phyloP scores from a whole-genome alignment of 2,888 invertebrate species.

The Gryllus longicercus region DNA sequence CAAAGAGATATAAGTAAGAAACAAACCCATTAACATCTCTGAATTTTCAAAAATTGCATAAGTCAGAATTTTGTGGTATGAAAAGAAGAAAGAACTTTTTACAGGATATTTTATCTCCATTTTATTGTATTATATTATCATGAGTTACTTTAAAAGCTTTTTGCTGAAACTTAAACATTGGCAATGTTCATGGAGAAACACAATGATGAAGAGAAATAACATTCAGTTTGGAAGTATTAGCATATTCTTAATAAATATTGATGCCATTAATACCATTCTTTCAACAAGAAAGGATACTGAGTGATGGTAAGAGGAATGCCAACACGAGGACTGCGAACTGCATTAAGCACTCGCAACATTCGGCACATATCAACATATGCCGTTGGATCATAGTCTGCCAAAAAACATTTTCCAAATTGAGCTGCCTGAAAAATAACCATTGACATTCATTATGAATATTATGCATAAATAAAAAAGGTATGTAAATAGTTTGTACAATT shows the following conservation, averaged over 20 bases:
- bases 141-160: too few species aligned
- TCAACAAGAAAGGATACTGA: conserved; percentile 68
- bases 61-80: too few species aligned
- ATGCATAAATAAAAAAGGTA: not conserved
- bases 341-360: conserved; percentile 83
- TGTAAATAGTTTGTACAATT: too few species aligned
- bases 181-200: not conserved
- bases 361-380: conserved; percentile 83
- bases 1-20: too few species aligned
- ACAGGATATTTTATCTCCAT: too few species aligned
- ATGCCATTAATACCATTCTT: not conserved
- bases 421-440: conserved; percentile 62
- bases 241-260: too few species aligned
- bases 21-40: too few species aligned
- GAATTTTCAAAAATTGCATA: too few species aligned
- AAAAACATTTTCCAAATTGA: conserved; percentile 92
- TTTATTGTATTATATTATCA: too few species aligned
- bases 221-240: too few species aligned
- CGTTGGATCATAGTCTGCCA: conserved; percentile 69
- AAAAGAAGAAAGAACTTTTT: too few species aligned
- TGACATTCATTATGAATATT: not conserved
- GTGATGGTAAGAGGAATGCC: conserved; percentile 86
- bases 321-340: conserved; percentile 76
- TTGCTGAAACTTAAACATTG: too few species aligned
- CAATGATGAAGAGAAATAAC: not conserved